phyloP scores from a whole-genome alignment of 1,140 invertebrate genomes.

The Conus betulinus region DNA sequence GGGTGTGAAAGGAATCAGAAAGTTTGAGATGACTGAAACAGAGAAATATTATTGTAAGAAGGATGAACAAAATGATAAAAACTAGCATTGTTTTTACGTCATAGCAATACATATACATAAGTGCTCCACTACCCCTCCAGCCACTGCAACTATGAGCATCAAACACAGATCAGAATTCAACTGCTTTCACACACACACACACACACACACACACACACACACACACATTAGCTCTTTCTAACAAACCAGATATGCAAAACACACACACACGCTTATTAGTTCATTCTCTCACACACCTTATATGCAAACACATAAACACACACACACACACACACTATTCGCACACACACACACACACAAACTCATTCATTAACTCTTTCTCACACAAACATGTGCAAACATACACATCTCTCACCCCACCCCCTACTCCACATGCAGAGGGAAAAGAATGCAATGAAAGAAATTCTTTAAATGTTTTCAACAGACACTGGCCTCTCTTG shows the following conservation, averaged over 20 bases:
- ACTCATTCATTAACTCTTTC: background rate
- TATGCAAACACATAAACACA: too few species aligned
- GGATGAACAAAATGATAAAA: background rate
- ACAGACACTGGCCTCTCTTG: too few species aligned
- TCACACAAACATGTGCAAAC: background rate
- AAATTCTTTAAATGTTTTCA: too few species aligned
- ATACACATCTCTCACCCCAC: background rate
- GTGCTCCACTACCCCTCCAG: background rate
- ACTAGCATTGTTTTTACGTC: background rate
- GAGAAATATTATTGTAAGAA: background rate
- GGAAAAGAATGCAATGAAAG: too few species aligned
- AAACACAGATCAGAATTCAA: background rate
- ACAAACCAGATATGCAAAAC: background rate
- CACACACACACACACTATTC: background rate
- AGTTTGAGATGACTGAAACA: slow-evolving; percentile 13
- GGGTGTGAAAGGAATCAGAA: background rate
- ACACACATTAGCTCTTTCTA: background rate
- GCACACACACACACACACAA: background rate
- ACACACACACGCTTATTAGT: background rate
- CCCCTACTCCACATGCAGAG: background rate
- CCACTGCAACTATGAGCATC: background rate
- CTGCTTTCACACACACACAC: background rate
- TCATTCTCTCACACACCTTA: background rate
- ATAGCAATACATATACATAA: background rate
- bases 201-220: background rate